Base-by-base conservation (phyloP, 2,888 invertebrate genomes). In the Xestia rhomboidea region DNA sequence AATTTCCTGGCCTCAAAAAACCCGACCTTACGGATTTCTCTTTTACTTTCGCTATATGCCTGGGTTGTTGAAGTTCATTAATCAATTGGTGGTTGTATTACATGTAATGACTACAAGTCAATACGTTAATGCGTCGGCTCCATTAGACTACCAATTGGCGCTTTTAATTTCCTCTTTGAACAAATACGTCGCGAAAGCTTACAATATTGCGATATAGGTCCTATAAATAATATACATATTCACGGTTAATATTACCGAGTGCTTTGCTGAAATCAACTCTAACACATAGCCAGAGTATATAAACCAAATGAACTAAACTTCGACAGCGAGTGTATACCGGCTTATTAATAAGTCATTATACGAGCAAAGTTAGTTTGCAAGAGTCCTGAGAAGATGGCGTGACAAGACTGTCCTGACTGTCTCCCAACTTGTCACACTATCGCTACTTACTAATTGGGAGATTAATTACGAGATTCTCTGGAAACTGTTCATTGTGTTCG, bases 151-250 rank as follows among this genome's bases (percentile, higher is more conserved):
- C 27, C 84, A 79, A 79, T 84, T 82, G 82, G 87, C 79, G 85
- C 85, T 91, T 89, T 91, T 90, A 73, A 91, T 92, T 90, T 90
- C 89, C 86, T 88, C 85, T 88, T 80, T 81, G 87, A 89, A 88
- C 88, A 89, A 89, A 89, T 86, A 86, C 78, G 76, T 78, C 68
- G 69, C 81, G 77, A 83, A 82, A 77, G 75, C 70, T 64, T 38
- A 85, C 81, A 82, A 76, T 81, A 86, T 81, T 78, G 72, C 84
- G 79, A 82, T 81, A 80, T 18, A 86, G 7, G 63, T 24, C 54
- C 54, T n/a, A 54, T n/a, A n/a, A n/a, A n/a, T n/a, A n/a, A n/a
- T n/a, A n/a, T 41, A 64, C 18, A 41, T 78, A 84, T 79, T 77
- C 76, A 69, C 79, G 64, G 79, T 87, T 90, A 87, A 92, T 92